A percentile compares a stretch with the other conserved stretches of the same genome.
Conservation (phyloP, 2,888 invertebrate species). For the Bugulina stolonifera region DNA sequence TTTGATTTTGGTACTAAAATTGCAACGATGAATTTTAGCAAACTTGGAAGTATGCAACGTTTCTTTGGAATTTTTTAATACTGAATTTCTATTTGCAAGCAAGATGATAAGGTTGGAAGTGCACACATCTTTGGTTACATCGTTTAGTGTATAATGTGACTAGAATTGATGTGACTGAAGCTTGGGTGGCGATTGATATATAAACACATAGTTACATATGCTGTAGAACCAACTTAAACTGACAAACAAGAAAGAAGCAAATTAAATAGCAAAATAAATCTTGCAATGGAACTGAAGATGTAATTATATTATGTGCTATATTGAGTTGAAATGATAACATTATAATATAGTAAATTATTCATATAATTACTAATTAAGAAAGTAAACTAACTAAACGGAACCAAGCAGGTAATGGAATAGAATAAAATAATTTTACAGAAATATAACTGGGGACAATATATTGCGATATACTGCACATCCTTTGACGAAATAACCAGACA, state of each 20-base stretch:
- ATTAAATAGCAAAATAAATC: background rate
- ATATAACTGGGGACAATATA: background rate
- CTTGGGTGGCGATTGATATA: no score
- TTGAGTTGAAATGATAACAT: slow-evolving; percentile 7
- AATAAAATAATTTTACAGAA: background rate
- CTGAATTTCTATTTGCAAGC: no score
- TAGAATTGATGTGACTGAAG: no score
- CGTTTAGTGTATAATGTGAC: no score
- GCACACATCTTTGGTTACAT: no score
- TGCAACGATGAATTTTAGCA: no score
- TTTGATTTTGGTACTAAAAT: no score
- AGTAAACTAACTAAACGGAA: background rate
- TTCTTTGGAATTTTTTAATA: no score
- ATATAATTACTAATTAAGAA: no score
- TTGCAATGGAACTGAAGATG: background rate
- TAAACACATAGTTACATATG: background rate
- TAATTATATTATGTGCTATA: background rate
- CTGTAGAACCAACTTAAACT: background rate
- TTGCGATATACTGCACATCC: background rate
- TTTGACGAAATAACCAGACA: no score
- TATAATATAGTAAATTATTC: background rate
- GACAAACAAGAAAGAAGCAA: background rate
- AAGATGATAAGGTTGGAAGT: no score
- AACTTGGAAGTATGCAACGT: no score
- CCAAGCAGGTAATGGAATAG: background rate